phyloP scores from a whole-genome alignment of 1,140 invertebrate species.

The Coenobita brevimanus region DNA sequence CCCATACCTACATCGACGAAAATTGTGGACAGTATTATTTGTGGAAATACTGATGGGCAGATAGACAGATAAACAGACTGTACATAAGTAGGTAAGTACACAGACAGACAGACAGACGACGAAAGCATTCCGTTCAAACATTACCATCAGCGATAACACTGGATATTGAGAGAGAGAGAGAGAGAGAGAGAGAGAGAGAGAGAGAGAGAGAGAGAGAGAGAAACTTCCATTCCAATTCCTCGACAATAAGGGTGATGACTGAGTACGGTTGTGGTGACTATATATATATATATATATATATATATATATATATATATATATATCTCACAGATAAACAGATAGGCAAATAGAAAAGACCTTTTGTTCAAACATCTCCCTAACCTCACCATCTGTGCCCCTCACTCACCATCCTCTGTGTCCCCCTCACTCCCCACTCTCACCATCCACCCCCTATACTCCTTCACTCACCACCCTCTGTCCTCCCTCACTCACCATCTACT shows the following conservation, averaged over 20 bases:
- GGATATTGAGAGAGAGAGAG: neutral
- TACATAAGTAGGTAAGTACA: no score
- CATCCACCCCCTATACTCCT: neutral
- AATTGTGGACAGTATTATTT: no score
- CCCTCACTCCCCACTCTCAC: neutral
- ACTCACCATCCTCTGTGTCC: neutral
- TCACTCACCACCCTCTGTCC: neutral
- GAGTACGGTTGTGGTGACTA: neutral
- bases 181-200: slow-evolving; percentile 28
- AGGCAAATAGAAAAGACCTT: neutral
- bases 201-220: slow-evolving; percentile 17
- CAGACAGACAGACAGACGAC: no score
- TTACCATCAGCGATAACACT: neutral
- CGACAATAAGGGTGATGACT: no score
- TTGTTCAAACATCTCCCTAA: neutral
- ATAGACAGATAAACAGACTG: no score
- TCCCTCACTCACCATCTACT: neutral
- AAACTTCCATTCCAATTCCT: no score
- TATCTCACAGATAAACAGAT: neutral
- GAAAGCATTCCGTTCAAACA: no score
- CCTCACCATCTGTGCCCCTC: neutral
- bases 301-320: neutral
- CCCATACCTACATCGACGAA: no score
- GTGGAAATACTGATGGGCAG: no score
- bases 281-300: neutral